Evolutionary conservation across 2,888 invertebrate species (phyloP), one percentile per base, ranked within the genome.

Genomic region (Drosophila melanosoma): DNA sequence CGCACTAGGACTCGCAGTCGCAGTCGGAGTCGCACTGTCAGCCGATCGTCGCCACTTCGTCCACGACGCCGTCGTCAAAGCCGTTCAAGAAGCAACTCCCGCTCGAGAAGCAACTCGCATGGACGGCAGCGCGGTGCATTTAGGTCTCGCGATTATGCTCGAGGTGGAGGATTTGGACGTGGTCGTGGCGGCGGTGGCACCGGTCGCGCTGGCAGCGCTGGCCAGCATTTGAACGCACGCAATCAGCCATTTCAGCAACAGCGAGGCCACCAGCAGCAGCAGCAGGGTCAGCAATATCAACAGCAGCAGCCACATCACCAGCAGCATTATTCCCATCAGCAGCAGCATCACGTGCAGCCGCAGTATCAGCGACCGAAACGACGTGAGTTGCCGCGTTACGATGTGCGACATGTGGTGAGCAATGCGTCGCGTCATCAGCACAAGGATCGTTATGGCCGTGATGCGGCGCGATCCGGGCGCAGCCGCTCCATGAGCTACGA

Each of bases 301-400:
- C 62, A 35, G 7, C 54, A 56, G 10, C 65, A 62, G 4, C 49
- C 58, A 15, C 76, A 68, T 2, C 54, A 48, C 17, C 49, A 48
- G 7, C 54, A 54, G 17, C 54, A 87, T 17, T 63, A 82, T n/a
- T 42, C 69, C 8, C 69, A 73, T 15, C 61, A 66, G 15, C 75
- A 72, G 12, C 60, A 78, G 10, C 63, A 73, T 11, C 66, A 81
- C 2, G 1, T 23, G 23, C 82, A 82, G 26, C 49, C 51, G n/a
- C 65, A 63, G 17, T 66, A 64, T 35, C 77, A 87, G 53, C 90
- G 92, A 3, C 85, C 95, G 63, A 96, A 96, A 88, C 94, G 97
- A 20, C 96, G 96, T 89, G 97, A 97, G 88, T 93, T 98, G 58
- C 96, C 96, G 85, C 94, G 97, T 4, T 98, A 98, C 92, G 96